Conservation (phyloP, 2,797 vertebrate species). For the Rhodeus uyekii region DNA sequence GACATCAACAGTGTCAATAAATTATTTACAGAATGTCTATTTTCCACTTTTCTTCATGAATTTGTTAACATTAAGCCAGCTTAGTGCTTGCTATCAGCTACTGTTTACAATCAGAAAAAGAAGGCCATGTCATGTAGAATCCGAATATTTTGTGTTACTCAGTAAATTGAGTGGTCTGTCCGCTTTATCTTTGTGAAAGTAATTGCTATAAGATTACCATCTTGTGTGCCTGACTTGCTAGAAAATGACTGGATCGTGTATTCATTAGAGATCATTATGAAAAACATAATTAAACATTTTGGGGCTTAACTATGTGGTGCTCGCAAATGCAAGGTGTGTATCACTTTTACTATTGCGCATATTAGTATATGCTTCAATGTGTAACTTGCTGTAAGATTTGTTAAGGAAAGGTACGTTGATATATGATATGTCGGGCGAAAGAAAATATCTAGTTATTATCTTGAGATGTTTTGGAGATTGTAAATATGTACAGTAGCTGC, state of each 20-base stretch:
- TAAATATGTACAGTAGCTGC: background rate
- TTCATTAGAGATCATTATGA: constrained; percentile 2
- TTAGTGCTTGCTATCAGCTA: background rate
- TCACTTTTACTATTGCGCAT: background rate
- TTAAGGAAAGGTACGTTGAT: background rate
- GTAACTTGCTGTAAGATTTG: background rate
- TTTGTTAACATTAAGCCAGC: background rate
- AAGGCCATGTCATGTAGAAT: background rate
- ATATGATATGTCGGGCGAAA: background rate
- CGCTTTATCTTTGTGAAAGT: constrained; percentile 13
- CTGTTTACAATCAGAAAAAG: constrained; percentile 8
- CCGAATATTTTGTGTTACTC: background rate
- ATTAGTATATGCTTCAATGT: background rate
- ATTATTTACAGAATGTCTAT: background rate
- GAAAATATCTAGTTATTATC: background rate
- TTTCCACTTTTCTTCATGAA: background rate
- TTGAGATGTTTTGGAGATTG: background rate
- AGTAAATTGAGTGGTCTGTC: background rate
- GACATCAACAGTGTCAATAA: background rate
- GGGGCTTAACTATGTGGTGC: background rate
- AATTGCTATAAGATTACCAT: constrained; percentile 26
- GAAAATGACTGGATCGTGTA: constrained; percentile 7
- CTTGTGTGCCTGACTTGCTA: background rate
- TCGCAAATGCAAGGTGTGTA: background rate
- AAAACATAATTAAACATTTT: constrained; percentile 21